Percentiles rank a stretch among this genome's conserved stretches.
These are phyloP conservation scores for Macrophya annulata DNA, from an alignment of 2,888 invertebrate genomes.

Conservation along the genomic window DNA sequence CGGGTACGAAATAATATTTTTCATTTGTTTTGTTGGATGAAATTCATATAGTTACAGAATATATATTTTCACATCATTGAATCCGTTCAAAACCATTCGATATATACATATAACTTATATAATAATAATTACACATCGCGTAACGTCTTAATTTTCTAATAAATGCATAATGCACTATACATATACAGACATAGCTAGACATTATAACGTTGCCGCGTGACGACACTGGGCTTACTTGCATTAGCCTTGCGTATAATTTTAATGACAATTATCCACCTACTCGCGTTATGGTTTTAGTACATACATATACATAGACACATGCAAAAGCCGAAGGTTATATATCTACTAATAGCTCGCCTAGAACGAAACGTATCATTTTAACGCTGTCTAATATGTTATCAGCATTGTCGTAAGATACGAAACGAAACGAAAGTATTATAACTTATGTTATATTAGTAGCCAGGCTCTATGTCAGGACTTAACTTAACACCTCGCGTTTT, in stretches of 20 bases:
- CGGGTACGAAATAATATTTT: neutral
- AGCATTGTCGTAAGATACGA: neutral
- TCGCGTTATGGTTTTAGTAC: too few species aligned
- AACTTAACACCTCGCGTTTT: neutral
- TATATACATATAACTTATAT: neutral
- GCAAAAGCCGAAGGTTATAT: neutral
- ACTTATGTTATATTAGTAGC: neutral
- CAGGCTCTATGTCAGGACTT: neutral
- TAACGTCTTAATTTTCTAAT: neutral
- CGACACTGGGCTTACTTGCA: neutral
- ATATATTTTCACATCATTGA: neutral
- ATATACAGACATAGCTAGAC: neutral
- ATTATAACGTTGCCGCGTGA: neutral
- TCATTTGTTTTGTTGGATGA: neutral
- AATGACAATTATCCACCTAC: neutral
- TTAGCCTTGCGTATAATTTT: neutral
- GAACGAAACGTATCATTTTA: slow-evolving; percentile 1
- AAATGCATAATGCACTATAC: neutral
- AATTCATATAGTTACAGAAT: neutral
- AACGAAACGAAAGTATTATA: neutral
- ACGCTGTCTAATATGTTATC: neutral
- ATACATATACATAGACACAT: neutral
- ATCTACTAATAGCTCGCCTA: neutral
- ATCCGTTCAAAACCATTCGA: neutral
- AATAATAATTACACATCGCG: neutral